These are phyloP conservation scores for Amphipyra tragopoginis DNA, from an alignment of 2,888 invertebrate species.

Conservation along the genomic window DNA sequence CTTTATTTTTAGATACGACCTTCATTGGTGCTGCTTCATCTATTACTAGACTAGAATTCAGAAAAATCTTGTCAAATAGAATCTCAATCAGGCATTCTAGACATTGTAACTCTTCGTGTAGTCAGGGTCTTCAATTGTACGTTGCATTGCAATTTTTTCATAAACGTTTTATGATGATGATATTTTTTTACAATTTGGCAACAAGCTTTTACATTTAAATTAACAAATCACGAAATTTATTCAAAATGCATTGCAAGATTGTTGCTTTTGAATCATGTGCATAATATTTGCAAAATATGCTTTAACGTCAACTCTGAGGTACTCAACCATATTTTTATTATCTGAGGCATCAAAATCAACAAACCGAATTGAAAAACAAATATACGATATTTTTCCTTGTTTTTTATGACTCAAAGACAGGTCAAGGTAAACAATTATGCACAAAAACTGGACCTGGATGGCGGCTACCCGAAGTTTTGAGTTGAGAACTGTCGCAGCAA, in stretches of 20 bases:
- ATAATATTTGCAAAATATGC: not conserved
- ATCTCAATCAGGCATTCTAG: not conserved
- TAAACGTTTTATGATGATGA: not conserved
- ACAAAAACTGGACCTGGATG: slow-evolving; percentile 22
- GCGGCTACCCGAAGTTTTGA: no score
- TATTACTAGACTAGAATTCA: not conserved
- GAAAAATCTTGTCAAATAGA: not conserved
- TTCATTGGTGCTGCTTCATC: not conserved
- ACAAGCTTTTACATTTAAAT: not conserved
- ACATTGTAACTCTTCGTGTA: not conserved
- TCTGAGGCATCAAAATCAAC: not conserved
- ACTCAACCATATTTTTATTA: not conserved
- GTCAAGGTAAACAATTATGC: slow-evolving; percentile 28
- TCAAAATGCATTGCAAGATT: not conserved
- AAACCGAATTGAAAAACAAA: not conserved
- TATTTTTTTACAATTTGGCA: slow-evolving; percentile 3
- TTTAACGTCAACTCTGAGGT: not conserved
- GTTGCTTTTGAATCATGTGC: not conserved
- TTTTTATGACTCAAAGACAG: slow-evolving; percentile 30
- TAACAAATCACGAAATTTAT: not conserved
- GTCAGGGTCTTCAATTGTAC: not conserved
- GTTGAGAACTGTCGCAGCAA: no score
- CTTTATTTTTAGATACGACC: slow-evolving; percentile 15
- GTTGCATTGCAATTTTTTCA: not conserved
- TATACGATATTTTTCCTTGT: slow-evolving; percentile 17